Conservation (phyloP, 2,888 invertebrate species). For the Pocota personata region DNA sequence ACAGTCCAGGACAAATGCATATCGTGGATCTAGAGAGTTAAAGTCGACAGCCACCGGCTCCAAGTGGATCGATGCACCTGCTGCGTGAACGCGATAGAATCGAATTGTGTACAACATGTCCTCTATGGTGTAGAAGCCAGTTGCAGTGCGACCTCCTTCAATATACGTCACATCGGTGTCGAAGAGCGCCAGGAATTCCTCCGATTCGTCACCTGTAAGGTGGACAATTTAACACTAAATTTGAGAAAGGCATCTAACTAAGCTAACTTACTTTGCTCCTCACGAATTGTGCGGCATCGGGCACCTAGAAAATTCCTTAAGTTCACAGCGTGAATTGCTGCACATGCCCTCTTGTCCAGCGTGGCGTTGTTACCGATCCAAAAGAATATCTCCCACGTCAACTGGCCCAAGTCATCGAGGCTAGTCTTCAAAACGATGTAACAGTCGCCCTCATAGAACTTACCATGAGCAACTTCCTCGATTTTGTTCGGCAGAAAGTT, state of each 20-base stretch:
- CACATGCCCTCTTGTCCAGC: conserved; percentile 85
- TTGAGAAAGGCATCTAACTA: background rate
- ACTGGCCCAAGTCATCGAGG: conserved; percentile 91
- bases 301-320: conserved; percentile 97
- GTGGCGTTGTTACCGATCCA: conserved; percentile 99
- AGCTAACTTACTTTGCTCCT: conserved; percentile 90
- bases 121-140: conserved; percentile 98
- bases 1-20: conserved; percentile 95
- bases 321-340: conserved; percentile 98
- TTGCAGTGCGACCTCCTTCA: conserved; percentile 97
- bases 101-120: conserved; percentile 93
- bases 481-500: conserved; percentile 98
- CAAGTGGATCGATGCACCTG: conserved; percentile 93
- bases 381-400: conserved; percentile 98
- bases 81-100: conserved; percentile 94
- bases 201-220: conserved; percentile 91
- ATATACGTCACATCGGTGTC: conserved; percentile 96
- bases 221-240: background rate
- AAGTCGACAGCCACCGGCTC: conserved; percentile 91
- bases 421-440: conserved; percentile 97
- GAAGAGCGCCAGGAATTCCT: conserved; percentile 97
- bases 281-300: conserved; percentile 95
- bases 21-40: conserved; percentile 93
- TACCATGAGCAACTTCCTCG: conserved; percentile 96
- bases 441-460: conserved; percentile 99